Conservation (phyloP, 2,888 invertebrate species). For the Nemoura dubitans region DNA sequence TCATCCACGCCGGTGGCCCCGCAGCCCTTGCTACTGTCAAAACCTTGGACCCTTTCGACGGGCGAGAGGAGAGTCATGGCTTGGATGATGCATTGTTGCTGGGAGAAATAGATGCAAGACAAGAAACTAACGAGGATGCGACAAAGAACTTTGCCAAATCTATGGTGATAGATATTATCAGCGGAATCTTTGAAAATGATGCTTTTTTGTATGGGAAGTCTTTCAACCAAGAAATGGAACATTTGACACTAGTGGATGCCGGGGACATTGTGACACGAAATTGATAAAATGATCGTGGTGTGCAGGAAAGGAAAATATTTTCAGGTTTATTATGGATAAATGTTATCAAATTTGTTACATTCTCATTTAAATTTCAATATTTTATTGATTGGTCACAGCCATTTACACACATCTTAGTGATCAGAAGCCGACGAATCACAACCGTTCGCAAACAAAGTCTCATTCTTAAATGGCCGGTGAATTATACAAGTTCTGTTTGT, state of each 20-base stretch:
- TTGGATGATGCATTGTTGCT: background rate
- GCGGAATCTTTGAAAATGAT: background rate
- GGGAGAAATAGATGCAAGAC: background rate
- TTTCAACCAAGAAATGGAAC: background rate
- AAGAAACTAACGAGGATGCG: background rate
- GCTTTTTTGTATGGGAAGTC: background rate
- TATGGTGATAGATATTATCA: background rate
- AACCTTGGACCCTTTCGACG: background rate
- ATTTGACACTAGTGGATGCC: background rate
- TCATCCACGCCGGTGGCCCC: background rate
- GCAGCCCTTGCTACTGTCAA: background rate
- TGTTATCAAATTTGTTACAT: background rate
- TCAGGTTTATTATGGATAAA: background rate
- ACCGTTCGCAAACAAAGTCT: background rate
- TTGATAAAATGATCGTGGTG: too few relatives aligned
- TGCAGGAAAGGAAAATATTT: too few relatives aligned
- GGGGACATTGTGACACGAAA: background rate
- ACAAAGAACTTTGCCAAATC: background rate
- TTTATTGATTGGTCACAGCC: conserved; percentile 42
- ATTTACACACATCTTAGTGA: conserved; percentile 27
- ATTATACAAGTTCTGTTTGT: background rate
- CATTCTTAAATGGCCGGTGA: conserved; percentile 18
- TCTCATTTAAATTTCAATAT: background rate
- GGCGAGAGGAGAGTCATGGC: background rate
- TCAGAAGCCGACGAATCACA: background rate